Base-by-base conservation (phyloP, 2,113 vertebrate species). In the Eulacestoma nigropectus region DNA sequence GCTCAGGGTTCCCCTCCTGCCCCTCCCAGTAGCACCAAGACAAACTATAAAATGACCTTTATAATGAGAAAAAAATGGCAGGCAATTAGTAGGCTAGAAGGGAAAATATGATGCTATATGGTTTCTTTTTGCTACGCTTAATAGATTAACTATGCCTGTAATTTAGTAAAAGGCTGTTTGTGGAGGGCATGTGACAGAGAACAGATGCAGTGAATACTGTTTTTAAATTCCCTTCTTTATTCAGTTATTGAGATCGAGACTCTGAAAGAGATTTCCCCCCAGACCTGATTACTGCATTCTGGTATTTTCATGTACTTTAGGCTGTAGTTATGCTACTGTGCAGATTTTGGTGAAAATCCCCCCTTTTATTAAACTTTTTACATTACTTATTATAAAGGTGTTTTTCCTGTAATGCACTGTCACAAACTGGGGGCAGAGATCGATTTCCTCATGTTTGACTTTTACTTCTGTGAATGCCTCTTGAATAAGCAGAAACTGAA, bases 81-180 rank as follows among this genome's bases (percentile, higher is more conserved):
- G 73, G 42, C 74, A 91, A 92, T 94, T 93, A 89, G 81, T 84
- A 76, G 62, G 57, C 39, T 30, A 63, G 55, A 80, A 92, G 32
- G 64, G 91, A 95, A 96, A 96, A 95, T 83, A 85, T 59, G 83
- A 89, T 86, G 77, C 27, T 92, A 27, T 85, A 70, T 69, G 86
- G 83, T 79, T 75, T 86, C 74, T 75, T 89, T 85, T 84, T 85
- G 44, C 57, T 86, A 60, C 5, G 16, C 86, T 96, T 89, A 95
- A 93, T 90, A 87, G 93, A 95, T 97, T 96, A 95, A 96, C 81
- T 91, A 53, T 75, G 91, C 32, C 74, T 82, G 74, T 89, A 96
- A 87, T 89, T 84, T 70, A 79, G 68, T 93, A 79, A 92, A 87
- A 77, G 89, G 56, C 84, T 95, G 81, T 83, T 75, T 91, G 88